phyloP scores from a whole-genome alignment of 2,113 vertebrate genomes.

The Hepsetus odoe region DNA sequence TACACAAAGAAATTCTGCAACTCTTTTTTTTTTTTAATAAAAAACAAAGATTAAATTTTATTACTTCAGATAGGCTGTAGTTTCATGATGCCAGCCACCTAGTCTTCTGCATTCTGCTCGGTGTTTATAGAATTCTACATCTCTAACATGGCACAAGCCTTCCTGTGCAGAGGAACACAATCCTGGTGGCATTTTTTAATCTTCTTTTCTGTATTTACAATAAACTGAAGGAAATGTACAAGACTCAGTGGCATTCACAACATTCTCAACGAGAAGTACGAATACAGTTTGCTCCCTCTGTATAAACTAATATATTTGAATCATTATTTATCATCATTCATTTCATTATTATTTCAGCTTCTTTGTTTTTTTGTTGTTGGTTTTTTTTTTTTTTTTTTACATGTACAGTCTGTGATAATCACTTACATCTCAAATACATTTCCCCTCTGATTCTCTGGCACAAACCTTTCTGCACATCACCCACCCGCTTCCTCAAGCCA shows the following conservation, averaged over 20 bases:
- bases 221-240: constrained; percentile 93
- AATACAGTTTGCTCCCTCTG: constrained; percentile 85
- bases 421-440: constrained; percentile 83
- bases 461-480: constrained; percentile 85
- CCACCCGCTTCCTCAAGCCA: constrained; percentile 87
- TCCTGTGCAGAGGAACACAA: constrained; percentile 89
- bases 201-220: constrained; percentile 90
- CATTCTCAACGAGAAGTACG: constrained; percentile 88
- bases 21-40: constrained; percentile 68
- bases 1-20: constrained; percentile 63
- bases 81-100: constrained; percentile 71
- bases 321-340: constrained; percentile 58
- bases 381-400: constrained; percentile 71
- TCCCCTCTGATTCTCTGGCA: constrained; percentile 78
- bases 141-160: constrained; percentile 85
- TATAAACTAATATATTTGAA: constrained; percentile 92
- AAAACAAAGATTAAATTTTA: constrained; percentile 81
- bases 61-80: constrained; percentile 68
- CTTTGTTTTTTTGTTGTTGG: constrained; percentile 35
- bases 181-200: constrained; percentile 79
- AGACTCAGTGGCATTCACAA: constrained; percentile 88
- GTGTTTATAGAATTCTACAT: constrained; percentile 77
- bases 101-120: constrained; percentile 63
- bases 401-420: constrained; percentile 78
- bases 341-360: constrained; percentile 64